A percentile compares a stretch with the other conserved stretches of the same genome.
Evolutionary conservation across 2,797 vertebrate genomes (phyloP).

Genomic region (Coccyzus lansbergi): DNA sequence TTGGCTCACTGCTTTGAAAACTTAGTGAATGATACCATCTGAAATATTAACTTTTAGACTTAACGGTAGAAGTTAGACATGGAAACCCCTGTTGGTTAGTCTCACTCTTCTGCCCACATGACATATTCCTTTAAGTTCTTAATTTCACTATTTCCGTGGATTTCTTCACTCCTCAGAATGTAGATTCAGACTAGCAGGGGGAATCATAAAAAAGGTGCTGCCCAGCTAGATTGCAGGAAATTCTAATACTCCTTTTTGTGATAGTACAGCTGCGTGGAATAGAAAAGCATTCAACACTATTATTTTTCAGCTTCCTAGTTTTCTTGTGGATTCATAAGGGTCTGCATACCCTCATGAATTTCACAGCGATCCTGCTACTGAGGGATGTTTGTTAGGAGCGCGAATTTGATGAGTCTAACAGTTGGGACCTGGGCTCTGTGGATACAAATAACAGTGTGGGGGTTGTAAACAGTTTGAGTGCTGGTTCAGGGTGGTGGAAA

Average conservation of each 20-base stretch:
- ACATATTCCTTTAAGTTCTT: not conserved
- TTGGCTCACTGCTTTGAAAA: not conserved
- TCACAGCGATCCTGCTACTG: not conserved
- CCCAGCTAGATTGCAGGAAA: not conserved
- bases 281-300: not conserved
- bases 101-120: not conserved
- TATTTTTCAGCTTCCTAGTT: not conserved
- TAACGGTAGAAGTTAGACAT: not conserved
- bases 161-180: not conserved
- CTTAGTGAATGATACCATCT: not conserved
- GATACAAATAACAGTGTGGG: not conserved
- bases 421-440: not conserved
- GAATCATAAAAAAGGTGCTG: not conserved
- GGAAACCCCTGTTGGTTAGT: not conserved
- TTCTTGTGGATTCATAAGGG: not conserved
- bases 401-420: not conserved
- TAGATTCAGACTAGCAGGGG: not conserved
- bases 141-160: not conserved
- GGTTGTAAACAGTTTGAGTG: not conserved
- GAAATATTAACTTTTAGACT: not conserved
- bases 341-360: not conserved
- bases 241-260: not conserved
- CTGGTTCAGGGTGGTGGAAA: not conserved
- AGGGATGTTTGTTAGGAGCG: not conserved
- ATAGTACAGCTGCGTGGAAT: not conserved